These are phyloP conservation scores for Blastomussa wellsi DNA, from an alignment of 92 coral and sea anemone species.

Conservation along the genomic window DNA sequence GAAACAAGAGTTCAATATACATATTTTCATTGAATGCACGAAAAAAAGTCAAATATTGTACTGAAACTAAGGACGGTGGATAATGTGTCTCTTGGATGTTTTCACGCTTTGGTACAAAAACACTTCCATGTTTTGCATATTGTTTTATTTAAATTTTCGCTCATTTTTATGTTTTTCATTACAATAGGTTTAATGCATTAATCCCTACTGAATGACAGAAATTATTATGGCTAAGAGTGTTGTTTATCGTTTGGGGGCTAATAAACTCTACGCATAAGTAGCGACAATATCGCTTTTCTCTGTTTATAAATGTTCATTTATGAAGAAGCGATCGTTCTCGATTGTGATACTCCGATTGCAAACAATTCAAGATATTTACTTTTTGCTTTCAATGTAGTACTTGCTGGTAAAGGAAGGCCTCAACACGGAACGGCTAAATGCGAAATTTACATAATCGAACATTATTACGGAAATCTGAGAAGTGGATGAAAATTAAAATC, in stretches of 20 bases:
- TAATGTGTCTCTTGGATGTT: neutral
- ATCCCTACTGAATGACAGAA: conserved; percentile 21
- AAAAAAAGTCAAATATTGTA: neutral
- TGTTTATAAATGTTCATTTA: neutral
- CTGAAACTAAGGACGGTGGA: neutral
- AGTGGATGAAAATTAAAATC: conserved; percentile 1
- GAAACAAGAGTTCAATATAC: neutral
- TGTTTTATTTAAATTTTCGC: neutral
- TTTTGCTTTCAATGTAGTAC: neutral
- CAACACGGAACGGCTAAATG: neutral
- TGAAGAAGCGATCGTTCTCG: neutral
- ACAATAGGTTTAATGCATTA: conserved; percentile 9
- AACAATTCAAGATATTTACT: conserved; percentile 13
- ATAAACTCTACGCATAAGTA: neutral
- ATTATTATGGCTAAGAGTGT: neutral
- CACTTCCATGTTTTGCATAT: neutral
- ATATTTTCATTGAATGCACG: neutral
- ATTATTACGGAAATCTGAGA: conserved; percentile 1
- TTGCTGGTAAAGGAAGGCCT: neutral
- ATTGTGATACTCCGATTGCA: neutral
- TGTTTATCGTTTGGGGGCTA: conserved; percentile 11
- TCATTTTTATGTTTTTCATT: neutral
- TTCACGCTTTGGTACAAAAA: neutral
- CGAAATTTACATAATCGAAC: conserved; percentile 19
- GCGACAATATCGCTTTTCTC: neutral